Percentiles rank a stretch among this genome's conserved stretches.
Evolutionary conservation across 2,797 vertebrate species (phyloP).

Genomic region (Pantherophis vulpinus): DNA sequence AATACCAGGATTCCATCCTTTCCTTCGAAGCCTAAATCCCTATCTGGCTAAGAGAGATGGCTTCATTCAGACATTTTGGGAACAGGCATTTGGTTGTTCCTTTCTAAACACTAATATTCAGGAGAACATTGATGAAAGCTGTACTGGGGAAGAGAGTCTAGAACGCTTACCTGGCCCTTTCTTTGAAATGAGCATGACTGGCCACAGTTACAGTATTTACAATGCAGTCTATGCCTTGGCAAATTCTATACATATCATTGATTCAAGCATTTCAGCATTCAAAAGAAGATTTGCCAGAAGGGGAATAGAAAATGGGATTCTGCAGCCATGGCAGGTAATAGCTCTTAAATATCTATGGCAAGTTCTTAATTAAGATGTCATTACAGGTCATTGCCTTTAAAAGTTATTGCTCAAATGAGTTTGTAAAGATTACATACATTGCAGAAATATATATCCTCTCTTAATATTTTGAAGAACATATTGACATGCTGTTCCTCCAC

Average conservation of each 20-base stretch:
- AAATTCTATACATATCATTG: neutral
- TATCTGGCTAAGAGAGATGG: neutral
- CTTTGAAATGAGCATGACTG: neutral
- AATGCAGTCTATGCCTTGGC: neutral
- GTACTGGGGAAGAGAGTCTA: neutral
- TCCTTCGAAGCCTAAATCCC: neutral
- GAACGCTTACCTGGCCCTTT: neutral
- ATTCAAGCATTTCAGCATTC: neutral
- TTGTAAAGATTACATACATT: neutral
- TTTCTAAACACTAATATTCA: neutral
- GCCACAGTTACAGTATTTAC: neutral
- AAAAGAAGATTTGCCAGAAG: neutral
- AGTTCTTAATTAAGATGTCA: neutral
- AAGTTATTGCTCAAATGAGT: neutral
- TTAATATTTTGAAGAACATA: neutral
- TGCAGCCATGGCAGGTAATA: neutral
- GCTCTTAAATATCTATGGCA: neutral
- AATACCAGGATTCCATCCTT: neutral
- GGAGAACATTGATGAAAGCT: neutral
- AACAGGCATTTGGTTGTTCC: conserved; percentile 16
- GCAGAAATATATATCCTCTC: neutral
- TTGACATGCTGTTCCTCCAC: neutral
- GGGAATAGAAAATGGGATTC: neutral
- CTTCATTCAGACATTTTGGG: conserved; percentile 11
- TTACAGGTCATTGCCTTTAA: neutral